These are phyloP conservation scores for Mustela erminea DNA, from an alignment of 2,797 vertebrate genomes.

Conservation along the genomic window DNA sequence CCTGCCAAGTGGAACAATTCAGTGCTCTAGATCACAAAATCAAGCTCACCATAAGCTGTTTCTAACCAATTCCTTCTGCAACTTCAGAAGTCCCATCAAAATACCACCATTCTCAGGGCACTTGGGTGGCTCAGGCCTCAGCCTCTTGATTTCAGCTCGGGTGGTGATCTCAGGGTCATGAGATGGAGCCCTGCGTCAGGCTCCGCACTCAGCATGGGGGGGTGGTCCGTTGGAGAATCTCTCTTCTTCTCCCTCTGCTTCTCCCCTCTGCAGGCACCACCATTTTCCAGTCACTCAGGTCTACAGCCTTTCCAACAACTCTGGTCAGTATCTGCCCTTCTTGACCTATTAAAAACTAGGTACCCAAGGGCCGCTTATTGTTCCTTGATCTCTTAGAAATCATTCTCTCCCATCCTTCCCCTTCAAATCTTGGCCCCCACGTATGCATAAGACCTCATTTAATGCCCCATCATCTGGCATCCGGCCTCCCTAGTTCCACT, in stretches of 20 bases:
- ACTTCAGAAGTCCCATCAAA: background rate
- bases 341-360: background rate
- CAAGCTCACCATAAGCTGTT: background rate
- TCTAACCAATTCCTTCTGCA: background rate
- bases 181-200: background rate
- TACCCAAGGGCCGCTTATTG: too few relatives aligned
- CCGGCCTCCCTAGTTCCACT: background rate
- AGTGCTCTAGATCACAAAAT: background rate
- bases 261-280: background rate
- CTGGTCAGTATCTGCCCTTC: background rate
- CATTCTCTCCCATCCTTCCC: background rate
- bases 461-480: background rate
- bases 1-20: background rate
- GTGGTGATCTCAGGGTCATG: background rate
- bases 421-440: background rate
- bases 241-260: background rate
- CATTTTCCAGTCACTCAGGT: background rate
- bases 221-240: background rate
- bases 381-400: background rate
- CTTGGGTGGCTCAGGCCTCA: background rate
- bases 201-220: background rate
- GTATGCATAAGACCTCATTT: background rate
- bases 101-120: background rate
- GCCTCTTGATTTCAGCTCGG: background rate
- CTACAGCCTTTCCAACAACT: background rate